Evolutionary conservation across 2,113 vertebrate species (phyloP).

Genomic region (Paralichthys olivaceus): DNA sequence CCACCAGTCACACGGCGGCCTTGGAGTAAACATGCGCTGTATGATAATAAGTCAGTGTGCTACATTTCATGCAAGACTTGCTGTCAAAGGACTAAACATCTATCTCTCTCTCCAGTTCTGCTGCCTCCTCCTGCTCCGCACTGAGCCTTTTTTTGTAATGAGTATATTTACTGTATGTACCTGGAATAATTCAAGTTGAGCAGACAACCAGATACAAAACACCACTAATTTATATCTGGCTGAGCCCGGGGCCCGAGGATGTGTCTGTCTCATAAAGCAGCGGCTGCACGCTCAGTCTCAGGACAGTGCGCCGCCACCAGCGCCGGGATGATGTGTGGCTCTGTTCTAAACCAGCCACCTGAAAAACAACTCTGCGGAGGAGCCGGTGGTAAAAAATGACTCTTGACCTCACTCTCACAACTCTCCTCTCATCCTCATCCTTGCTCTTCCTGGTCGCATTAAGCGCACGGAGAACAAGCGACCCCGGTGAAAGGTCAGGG

Average conservation of each 20-base stretch:
- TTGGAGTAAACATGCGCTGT: slow-evolving; percentile 65
- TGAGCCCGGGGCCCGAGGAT: background rate
- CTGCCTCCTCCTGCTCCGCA: slow-evolving; percentile 19
- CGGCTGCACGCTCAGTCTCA: background rate
- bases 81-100: slow-evolving; percentile 67
- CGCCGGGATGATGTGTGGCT: slow-evolving; percentile 24
- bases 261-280: slow-evolving; percentile 50
- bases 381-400: slow-evolving; percentile 44
- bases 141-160: slow-evolving; percentile 4
- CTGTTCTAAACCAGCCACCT: slow-evolving; percentile 23
- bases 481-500: slow-evolving; percentile 23
- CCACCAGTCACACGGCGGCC: slow-evolving; percentile 57
- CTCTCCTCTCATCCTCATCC: background rate
- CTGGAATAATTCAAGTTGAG: slow-evolving; percentile 45
- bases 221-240: slow-evolving; percentile 43
- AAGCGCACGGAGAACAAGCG: slow-evolving; percentile 1
- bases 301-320: slow-evolving; percentile 1
- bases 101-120: slow-evolving; percentile 36
- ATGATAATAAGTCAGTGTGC: slow-evolving; percentile 68
- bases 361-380: slow-evolving; percentile 44
- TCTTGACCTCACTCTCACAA: slow-evolving; percentile 14
- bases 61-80: slow-evolving; percentile 72
- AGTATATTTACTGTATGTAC: slow-evolving; percentile 41
- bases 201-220: slow-evolving; percentile 49
- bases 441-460: background rate